A percentile compares a stretch with the other conserved stretches of the same genome.
Evolutionary conservation across 2,797 vertebrate genomes (phyloP).

Genomic region (Rhinella marina): DNA sequence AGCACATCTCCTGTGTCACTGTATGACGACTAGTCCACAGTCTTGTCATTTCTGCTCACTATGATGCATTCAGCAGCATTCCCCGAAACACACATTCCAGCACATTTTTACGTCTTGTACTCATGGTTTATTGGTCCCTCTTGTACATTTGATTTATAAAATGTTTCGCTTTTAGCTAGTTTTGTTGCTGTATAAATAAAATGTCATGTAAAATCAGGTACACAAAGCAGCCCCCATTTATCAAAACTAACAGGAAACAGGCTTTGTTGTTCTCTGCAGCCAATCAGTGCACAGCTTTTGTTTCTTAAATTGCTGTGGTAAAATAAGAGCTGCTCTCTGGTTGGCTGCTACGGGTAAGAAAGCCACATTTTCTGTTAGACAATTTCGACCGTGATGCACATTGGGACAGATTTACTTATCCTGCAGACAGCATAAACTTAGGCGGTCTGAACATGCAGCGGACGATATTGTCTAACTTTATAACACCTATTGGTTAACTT

Average conservation of each 20-base stretch:
- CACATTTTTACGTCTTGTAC: background rate
- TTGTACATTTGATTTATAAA: background rate
- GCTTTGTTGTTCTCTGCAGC: background rate
- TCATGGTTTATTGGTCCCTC: background rate
- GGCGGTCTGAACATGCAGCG: no score
- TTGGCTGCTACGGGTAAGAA: background rate
- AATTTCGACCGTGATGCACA: no score
- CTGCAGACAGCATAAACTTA: no score
- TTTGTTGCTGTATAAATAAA: background rate
- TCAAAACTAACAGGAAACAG: background rate
- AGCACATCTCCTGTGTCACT: slow-evolving; percentile 30
- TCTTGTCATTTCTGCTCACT: slow-evolving; percentile 10
- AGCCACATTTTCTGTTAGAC: background rate
- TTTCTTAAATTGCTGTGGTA: background rate
- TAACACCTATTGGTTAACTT: no score
- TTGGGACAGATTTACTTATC: no score
- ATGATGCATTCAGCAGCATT: slow-evolving; percentile 1
- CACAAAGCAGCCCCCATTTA: background rate
- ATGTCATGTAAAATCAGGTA: background rate
- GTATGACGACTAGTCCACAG: background rate
- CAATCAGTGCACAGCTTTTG: background rate
- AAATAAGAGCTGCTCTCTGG: background rate
- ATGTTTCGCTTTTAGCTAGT: background rate
- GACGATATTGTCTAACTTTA: no score
- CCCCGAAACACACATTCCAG: slow-evolving; percentile 11